A percentile compares a stretch with the other conserved stretches of the same genome.
Conservation (phyloP, 2,113 vertebrate species). For the Rhinolophus ferrumequinum region DNA sequence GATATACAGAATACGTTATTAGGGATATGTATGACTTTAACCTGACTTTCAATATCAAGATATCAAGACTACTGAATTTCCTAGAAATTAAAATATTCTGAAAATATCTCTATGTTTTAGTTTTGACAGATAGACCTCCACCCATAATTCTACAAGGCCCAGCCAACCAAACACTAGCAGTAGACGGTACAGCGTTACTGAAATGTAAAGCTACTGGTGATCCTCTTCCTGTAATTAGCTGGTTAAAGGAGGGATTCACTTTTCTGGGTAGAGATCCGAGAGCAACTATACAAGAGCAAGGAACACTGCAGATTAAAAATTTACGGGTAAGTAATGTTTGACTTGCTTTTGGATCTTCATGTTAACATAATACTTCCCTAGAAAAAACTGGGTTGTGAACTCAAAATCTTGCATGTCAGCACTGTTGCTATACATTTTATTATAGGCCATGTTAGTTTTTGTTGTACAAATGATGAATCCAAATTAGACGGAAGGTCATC, state of each 20-base stretch:
- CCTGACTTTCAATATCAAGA: neutral
- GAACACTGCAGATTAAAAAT: conserved; percentile 95
- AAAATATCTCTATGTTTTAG: conserved; percentile 82
- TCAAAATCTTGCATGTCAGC: neutral
- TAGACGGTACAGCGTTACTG: conserved; percentile 94
- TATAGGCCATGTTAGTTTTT: neutral
- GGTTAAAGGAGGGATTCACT: conserved; percentile 97
- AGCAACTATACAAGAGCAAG: conserved; percentile 94
- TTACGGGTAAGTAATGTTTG: conserved; percentile 87
- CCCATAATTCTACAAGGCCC: conserved; percentile 99
- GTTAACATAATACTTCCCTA: neutral
- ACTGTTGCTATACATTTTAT: neutral
- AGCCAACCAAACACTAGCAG: conserved; percentile 94
- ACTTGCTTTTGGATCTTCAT: neutral
- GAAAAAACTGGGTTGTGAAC: neutral
- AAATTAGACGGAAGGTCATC: neutral
- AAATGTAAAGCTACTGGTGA: conserved; percentile 98
- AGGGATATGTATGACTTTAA: neutral
- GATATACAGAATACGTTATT: neutral
- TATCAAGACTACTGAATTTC: neutral
- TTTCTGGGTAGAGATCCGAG: conserved; percentile 95
- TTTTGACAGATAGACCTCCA: conserved; percentile 96
- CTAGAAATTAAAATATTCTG: conserved; percentile 42
- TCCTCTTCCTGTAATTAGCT: conserved; percentile 96
- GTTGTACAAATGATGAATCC: neutral